Evolutionary conservation across 2,888 invertebrate genomes (phyloP).

Genomic region (Zelleria hepariella): DNA sequence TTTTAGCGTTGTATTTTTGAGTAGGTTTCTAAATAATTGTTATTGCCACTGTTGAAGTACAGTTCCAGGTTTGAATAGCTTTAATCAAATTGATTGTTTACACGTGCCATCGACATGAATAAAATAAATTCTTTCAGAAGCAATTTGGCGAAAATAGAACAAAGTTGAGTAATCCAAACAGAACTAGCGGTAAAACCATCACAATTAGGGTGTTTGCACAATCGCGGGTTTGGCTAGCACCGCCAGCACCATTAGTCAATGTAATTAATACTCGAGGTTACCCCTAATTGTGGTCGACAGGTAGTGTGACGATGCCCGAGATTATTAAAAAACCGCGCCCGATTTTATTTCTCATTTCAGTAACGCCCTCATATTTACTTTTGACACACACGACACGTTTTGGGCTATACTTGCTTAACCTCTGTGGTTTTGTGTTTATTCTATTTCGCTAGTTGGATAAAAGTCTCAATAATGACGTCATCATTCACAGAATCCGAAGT

Average conservation of each 20-base stretch:
- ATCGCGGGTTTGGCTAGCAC: constrained; percentile 32
- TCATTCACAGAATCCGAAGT: neutral
- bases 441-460: neutral
- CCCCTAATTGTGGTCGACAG: constrained; percentile 58
- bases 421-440: neutral
- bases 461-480: neutral
- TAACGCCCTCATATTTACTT: neutral
- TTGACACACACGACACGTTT: neutral
- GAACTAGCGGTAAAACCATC: neutral
- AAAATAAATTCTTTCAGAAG: neutral
- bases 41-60: neutral
- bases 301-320: constrained; percentile 37
- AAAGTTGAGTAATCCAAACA: constrained; percentile 7
- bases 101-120: neutral
- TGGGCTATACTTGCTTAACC: neutral
- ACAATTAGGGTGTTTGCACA: constrained; percentile 40
- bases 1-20: too few species aligned
- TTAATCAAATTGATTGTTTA: neutral
- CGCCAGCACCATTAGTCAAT: constrained; percentile 61
- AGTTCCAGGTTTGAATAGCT: neutral
- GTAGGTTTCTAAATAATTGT: neutral
- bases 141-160: neutral
- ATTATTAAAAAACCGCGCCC: constrained; percentile 53
- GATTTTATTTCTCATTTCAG: constrained; percentile 17
- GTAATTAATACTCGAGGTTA: constrained; percentile 65